Percentiles rank a stretch among this genome's conserved stretches.
phyloP scores from a whole-genome alignment of 92 coral and sea anemone genomes.

The Palythoa grandiflora region DNA sequence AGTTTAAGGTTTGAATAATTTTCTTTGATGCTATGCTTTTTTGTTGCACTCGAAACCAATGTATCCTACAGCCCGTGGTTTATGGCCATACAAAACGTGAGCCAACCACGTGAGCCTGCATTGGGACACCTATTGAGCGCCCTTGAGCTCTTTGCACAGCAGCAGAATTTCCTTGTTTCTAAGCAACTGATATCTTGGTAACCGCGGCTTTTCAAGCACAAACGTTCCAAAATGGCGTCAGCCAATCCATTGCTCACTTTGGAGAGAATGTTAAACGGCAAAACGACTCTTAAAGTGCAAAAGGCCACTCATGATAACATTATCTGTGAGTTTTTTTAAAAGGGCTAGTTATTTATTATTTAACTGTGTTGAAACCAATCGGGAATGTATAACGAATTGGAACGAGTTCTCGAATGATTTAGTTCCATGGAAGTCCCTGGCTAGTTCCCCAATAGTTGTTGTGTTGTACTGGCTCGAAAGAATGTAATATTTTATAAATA shows the following conservation, averaged over 20 bases:
- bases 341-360: background rate
- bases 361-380: background rate
- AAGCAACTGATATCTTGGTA: slow-evolving; percentile 5
- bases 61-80: no score
- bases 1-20: no score
- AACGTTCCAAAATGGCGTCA: slow-evolving; percentile 90
- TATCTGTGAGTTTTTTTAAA: slow-evolving; percentile 74
- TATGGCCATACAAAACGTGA: no score
- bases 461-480: no score
- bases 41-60: no score
- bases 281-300: slow-evolving; percentile 93
- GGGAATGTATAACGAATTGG: no score
- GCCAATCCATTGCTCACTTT: slow-evolving; percentile 77
- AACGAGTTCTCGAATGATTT: no score
- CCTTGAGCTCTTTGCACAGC: background rate
- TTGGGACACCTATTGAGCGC: background rate
- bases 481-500: no score
- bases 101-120: no score
- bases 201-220: slow-evolving; percentile 33
- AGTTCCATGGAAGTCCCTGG: no score
- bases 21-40: no score
- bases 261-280: slow-evolving; percentile 93
- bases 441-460: no score
- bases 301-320: slow-evolving; percentile 90
- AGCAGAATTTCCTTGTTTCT: background rate